These are phyloP conservation scores for Antechinus flavipes DNA, from an alignment of 2,113 vertebrate species.

Conservation along the genomic window DNA sequence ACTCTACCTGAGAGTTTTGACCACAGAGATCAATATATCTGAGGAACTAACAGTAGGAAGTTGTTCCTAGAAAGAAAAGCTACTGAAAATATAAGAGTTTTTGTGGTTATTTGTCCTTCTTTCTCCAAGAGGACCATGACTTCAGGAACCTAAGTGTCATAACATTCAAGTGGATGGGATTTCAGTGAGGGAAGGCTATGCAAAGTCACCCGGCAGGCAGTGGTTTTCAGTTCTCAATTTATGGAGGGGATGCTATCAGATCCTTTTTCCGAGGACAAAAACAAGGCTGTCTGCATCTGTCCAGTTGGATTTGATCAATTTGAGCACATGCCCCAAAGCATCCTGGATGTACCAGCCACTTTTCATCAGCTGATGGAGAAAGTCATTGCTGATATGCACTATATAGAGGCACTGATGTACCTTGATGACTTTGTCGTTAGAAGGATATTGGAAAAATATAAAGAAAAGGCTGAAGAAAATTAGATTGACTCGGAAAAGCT, in stretches of 20 bases:
- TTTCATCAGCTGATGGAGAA: neutral
- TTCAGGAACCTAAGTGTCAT: no score
- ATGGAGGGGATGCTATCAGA: neutral
- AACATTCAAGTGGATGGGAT: no score
- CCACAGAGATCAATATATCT: neutral
- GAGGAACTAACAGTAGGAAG: neutral
- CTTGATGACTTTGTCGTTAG: neutral
- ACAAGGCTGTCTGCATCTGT: neutral
- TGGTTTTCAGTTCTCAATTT: neutral
- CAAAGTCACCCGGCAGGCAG: neutral
- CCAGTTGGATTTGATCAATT: neutral
- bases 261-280: neutral
- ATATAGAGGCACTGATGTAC: neutral
- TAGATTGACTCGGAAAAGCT: neutral
- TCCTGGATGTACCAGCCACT: neutral
- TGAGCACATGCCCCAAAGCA: neutral
- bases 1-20: neutral
- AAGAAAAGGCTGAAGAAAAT: neutral
- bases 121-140: no score
- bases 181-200: no score
- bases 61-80: no score
- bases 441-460: neutral
- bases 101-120: neutral
- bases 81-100: neutral
- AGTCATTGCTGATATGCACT: neutral